Evolutionary conservation across 2,797 vertebrate genomes (phyloP).

Genomic region (Peromyscus eremicus): DNA sequence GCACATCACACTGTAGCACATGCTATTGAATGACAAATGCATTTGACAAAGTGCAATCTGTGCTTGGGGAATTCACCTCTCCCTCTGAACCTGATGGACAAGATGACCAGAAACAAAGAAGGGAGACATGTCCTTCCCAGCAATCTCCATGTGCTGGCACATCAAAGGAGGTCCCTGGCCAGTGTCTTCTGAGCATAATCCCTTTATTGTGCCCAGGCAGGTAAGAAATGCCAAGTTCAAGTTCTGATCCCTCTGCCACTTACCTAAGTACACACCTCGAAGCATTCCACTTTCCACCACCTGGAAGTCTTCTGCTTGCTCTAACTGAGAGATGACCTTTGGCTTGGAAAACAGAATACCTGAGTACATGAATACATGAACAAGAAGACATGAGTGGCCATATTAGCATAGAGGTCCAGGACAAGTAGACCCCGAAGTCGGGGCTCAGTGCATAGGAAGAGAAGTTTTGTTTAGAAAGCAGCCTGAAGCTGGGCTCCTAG

Average conservation of each 20-base stretch:
- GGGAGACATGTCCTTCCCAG: background rate
- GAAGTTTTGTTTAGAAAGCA: background rate
- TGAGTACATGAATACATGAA: slow-evolving; percentile 40
- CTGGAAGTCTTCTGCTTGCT: slow-evolving; percentile 69
- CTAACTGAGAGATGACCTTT: slow-evolving; percentile 77
- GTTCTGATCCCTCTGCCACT: background rate
- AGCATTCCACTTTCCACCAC: slow-evolving; percentile 31
- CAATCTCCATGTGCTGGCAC: background rate
- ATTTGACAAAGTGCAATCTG: background rate
- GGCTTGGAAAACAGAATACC: slow-evolving; percentile 79
- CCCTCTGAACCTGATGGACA: background rate
- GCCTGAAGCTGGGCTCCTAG: background rate
- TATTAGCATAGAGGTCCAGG: background rate
- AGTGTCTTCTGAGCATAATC: background rate
- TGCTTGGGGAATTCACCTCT: background rate
- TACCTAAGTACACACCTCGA: slow-evolving; percentile 42
- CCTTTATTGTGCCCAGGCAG: background rate
- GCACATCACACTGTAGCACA: fast-evolving
- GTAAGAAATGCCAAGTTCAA: background rate
- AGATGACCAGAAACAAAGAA: background rate
- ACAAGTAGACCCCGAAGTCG: background rate
- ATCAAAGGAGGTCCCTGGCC: background rate
- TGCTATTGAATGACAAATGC: background rate
- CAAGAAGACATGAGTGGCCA: slow-evolving; percentile 1
- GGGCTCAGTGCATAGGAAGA: background rate